Base-by-base conservation (phyloP, 2,113 vertebrate species). In the Eublepharis macularius region DNA sequence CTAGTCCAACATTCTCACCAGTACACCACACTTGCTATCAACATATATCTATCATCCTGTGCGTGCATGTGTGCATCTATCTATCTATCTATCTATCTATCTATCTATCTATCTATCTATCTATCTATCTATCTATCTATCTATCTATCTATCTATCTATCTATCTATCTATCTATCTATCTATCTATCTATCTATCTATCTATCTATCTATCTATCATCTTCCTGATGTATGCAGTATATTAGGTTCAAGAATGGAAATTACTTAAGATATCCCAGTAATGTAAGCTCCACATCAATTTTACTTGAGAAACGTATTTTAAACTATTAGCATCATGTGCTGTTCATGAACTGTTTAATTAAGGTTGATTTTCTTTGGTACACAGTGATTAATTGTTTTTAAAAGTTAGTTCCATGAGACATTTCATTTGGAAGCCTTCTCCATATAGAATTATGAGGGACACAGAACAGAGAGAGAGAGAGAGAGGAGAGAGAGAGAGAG, bases 361-460 rank as follows among this genome's bases (percentile, higher is more conserved):
- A 34, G 29, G 21, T 12, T n/a, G 7, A 70, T 57, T 65, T 49
- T n/a, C 41, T 57, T 85, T 68, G 34, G 66, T 84, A 3, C 16
- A 39, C 47, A 85, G 19, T 24, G 13, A 4, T 17, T 81, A 54
- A 49, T 69, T 49, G 32, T 41, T 45, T 84, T 78, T 17, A 1
- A 80, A 79, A 43, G 69, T 57, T 69, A 80, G 21, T 41, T 90
- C 73, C 79, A 86, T 4, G 75, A 21, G 21, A 26, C 49, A 21
- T 43, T 85, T 68, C 70, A 4, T 77, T 92, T 87, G 49, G 32
- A 86, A 81, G 4, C 9, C 49, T 89, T 85, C 81, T 34, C 78
- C 3, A 19, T 24, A 39, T 68, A 57, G 73, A 81, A 78, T 13
- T 2, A 49, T 47, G 78, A 29, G 76, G 49, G 41, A 12, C 39